Evolutionary conservation across 30 jellyfish, hydroid and myxozoan genomes (phyloP).

Genomic region (Chrysaora quinquecirrha): DNA sequence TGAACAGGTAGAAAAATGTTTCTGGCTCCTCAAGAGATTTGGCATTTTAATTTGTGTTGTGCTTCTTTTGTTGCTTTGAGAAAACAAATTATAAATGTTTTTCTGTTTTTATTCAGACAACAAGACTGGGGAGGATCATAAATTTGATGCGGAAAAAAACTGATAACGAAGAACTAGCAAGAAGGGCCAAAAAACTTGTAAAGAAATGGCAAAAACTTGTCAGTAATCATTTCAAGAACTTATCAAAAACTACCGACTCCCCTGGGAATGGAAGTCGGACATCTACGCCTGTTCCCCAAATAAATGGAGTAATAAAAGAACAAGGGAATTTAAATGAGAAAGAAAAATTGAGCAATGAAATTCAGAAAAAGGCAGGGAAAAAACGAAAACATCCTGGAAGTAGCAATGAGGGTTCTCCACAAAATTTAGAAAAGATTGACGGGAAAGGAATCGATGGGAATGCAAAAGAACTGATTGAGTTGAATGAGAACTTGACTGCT

Average conservation of each 20-base stretch:
- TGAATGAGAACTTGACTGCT: too few relatives aligned
- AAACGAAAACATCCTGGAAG: conserved; percentile 68
- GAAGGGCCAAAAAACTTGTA: conserved; percentile 85
- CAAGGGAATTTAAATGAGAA: conserved; percentile 20
- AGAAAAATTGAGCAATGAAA: conserved; percentile 57
- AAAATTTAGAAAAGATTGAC: conserved; percentile 5
- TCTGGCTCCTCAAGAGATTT: too few relatives aligned
- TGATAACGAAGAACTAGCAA: conserved; percentile 86
- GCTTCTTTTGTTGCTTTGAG: too few relatives aligned
- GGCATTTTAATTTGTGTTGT: too few relatives aligned
- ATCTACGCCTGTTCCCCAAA: conserved; percentile 50
- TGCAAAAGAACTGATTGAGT: too few relatives aligned
- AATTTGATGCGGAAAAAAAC: conserved; percentile 91
- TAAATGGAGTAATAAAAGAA: conserved; percentile 62
- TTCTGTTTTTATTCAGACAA: conserved; percentile 59
- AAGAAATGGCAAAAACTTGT: conserved; percentile 89
- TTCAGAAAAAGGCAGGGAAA: conserved; percentile 36
- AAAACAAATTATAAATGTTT: too few relatives aligned
- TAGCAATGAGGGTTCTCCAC: conserved; percentile 51
- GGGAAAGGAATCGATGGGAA: not conserved
- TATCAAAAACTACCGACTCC: conserved; percentile 46
- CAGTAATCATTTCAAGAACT: conserved; percentile 77
- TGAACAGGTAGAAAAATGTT: too few relatives aligned
- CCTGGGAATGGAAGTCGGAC: conserved; percentile 39
- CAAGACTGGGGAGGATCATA: conserved; percentile 91